phyloP scores from a whole-genome alignment of 2,797 vertebrate genomes.

The Paramormyrops hopkinsi region DNA sequence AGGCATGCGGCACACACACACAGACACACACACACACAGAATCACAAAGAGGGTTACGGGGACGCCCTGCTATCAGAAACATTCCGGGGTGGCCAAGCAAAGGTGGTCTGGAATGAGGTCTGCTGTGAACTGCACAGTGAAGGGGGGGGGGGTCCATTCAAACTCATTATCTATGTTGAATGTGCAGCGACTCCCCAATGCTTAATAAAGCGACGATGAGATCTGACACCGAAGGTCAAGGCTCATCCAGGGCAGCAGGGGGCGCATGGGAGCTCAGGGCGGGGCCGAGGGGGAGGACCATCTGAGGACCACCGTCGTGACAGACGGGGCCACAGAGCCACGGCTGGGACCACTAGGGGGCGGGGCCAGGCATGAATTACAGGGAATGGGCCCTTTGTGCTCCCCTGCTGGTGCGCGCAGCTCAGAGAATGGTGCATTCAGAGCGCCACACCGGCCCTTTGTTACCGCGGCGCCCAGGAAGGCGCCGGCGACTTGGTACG shows the following conservation, averaged over 20 bases:
- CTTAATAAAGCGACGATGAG: not conserved
- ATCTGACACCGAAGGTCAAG: not conserved
- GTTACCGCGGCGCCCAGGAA: conserved; percentile 16
- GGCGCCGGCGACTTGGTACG: conserved; percentile 5
- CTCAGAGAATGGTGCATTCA: conserved; percentile 34
- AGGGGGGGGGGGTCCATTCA: not conserved
- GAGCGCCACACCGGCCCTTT: conserved; percentile 35
- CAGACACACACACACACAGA: not conserved
- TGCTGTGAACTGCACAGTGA: not conserved
- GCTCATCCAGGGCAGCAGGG: not conserved
- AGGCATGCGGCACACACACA: not conserved
- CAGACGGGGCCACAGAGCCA: not conserved
- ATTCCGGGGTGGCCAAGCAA: not conserved
- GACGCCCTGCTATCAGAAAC: not conserved
- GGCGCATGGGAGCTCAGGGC: not conserved
- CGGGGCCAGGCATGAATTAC: conserved; percentile 25
- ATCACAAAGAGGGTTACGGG: not conserved
- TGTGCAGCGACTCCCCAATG: not conserved
- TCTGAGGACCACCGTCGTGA: not conserved
- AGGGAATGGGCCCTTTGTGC: conserved; percentile 33
- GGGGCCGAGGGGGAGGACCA: not conserved
- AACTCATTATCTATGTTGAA: not conserved
- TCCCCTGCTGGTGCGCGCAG: conserved; percentile 31
- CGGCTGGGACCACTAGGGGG: conserved; percentile 7
- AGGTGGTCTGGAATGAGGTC: not conserved